These are phyloP conservation scores for Myotis lucifugus DNA, from an alignment of 2,113 vertebrate genomes.

Conservation along the genomic window DNA sequence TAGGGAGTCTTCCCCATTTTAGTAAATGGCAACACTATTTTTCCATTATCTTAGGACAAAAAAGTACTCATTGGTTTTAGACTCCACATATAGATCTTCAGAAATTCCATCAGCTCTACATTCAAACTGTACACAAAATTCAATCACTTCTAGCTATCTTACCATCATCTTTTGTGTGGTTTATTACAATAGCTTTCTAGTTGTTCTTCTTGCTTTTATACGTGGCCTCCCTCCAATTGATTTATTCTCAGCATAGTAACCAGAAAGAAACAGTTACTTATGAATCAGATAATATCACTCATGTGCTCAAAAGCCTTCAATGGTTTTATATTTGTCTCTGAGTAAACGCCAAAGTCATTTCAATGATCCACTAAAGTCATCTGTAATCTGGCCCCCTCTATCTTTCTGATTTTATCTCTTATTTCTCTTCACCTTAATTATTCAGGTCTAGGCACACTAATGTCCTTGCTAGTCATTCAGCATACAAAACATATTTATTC, in stretches of 20 bases:
- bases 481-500: neutral
- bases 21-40: neutral
- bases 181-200: neutral
- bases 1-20: neutral
- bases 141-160: neutral
- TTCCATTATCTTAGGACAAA: neutral
- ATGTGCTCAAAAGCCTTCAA: neutral
- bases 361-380: neutral
- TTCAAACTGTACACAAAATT: neutral
- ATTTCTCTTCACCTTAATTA: neutral
- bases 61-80: neutral
- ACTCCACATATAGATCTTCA: neutral
- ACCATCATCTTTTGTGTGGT: neutral
- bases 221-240: neutral
- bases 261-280: neutral
- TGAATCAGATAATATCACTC: neutral
- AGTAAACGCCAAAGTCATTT: slow-evolving; percentile 49
- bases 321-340: neutral
- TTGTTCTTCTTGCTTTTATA: neutral
- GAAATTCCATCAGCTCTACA: neutral
- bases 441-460: neutral
- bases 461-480: neutral
- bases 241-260: neutral
- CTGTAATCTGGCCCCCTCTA: neutral
- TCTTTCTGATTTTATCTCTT: neutral